phyloP scores from a whole-genome alignment of 2,888 invertebrate species.

The Acronicta leporina region DNA sequence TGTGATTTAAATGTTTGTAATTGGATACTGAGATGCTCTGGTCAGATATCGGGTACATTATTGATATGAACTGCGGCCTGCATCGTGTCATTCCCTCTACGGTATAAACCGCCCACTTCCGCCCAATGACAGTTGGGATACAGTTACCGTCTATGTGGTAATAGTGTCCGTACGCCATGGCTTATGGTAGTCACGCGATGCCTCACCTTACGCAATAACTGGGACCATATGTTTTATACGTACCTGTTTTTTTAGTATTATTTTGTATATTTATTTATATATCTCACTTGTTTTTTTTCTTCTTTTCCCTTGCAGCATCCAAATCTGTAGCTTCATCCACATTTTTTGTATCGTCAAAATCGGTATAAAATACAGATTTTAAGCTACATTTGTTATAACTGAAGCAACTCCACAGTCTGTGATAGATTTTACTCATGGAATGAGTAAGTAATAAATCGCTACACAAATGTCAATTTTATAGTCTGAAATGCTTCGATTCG shows the following conservation, averaged over 20 bases:
- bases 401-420: too few species aligned
- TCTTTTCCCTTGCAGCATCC: too few species aligned
- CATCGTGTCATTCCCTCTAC: constrained; percentile 20
- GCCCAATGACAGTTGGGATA: constrained; percentile 46
- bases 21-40: constrained; percentile 36
- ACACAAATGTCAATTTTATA: background rate
- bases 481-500: constrained; percentile 16
- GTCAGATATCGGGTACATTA: constrained; percentile 30
- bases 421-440: too few species aligned
- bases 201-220: constrained; percentile 27
- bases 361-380: too few species aligned
- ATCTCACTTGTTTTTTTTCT: background rate
- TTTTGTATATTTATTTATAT: background rate
- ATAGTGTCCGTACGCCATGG: constrained; percentile 25
- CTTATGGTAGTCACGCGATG: constrained; percentile 47
- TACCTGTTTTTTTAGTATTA: background rate
- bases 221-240: constrained; percentile 17
- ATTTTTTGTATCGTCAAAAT: too few species aligned
- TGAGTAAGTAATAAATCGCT: too few species aligned
- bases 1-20: constrained; percentile 19
- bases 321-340: too few species aligned
- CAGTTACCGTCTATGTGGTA: constrained; percentile 38
- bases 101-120: constrained; percentile 56
- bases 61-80: constrained; percentile 22
- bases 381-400: too few species aligned